Evolutionary conservation across 2,113 vertebrate species (phyloP).

Genomic region (Microcebus jonahi): DNA sequence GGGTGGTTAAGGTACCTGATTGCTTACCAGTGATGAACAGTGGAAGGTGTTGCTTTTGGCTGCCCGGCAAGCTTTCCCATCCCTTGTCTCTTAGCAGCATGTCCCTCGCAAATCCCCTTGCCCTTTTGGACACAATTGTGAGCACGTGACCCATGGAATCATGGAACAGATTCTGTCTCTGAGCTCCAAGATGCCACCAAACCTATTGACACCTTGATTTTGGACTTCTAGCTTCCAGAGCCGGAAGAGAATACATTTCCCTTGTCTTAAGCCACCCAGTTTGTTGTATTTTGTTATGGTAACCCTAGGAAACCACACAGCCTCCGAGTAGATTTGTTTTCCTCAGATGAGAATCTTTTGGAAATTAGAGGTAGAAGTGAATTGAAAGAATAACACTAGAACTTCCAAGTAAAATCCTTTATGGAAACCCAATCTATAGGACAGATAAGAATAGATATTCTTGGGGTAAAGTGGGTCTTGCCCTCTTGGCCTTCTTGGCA

Average conservation of each 20-base stretch:
- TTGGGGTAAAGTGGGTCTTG: not conserved
- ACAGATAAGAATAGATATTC: not conserved
- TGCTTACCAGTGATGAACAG: not conserved
- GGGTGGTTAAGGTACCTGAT: not conserved
- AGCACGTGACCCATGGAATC: not conserved
- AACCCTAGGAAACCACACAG: not conserved
- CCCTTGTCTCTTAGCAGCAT: not conserved
- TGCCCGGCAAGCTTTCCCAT: not conserved
- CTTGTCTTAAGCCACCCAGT: not conserved
- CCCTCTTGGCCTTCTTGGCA: not conserved
- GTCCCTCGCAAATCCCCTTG: not conserved
- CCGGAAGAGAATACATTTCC: not conserved
- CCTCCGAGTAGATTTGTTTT: too few relatives aligned
- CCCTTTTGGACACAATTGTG: not conserved
- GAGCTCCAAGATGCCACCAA: not conserved
- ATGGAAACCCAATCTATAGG: not conserved
- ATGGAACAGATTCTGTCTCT: not conserved
- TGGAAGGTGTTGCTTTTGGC: not conserved
- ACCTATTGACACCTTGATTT: not conserved
- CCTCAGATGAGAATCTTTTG: not conserved
- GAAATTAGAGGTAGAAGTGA: not conserved
- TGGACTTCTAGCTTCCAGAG: not conserved
- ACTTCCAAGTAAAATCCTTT: not conserved
- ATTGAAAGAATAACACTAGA: not conserved
- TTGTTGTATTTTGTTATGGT: not conserved